A percentile compares a stretch with the other conserved stretches of the same genome.
Evolutionary conservation across 2,888 invertebrate species (phyloP).

Genomic region (Apodemia mormo): DNA sequence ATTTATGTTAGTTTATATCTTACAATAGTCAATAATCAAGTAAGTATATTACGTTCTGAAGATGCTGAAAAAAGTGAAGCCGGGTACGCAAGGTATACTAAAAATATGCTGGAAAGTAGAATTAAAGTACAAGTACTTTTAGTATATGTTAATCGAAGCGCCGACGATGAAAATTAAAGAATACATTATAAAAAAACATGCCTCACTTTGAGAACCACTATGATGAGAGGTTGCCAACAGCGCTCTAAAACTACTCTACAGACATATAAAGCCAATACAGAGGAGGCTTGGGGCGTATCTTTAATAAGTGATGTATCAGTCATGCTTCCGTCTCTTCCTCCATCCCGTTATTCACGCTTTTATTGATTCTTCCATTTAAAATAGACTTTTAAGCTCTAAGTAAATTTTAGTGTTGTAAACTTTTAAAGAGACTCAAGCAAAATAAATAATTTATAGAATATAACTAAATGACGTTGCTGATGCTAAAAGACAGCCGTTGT

Average conservation of each 20-base stretch:
- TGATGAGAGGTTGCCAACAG: constrained; percentile 20
- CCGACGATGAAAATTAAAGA: too few species aligned
- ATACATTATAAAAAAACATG: not conserved
- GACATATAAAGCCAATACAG: constrained; percentile 26
- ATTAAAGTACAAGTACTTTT: too few species aligned
- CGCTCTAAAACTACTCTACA: constrained; percentile 25
- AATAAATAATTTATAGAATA: too few species aligned
- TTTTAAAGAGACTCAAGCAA: not conserved
- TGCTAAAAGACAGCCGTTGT: too few species aligned
- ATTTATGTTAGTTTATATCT: too few species aligned
- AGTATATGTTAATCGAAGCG: too few species aligned
- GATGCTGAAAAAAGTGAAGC: too few species aligned
- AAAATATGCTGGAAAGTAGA: too few species aligned
- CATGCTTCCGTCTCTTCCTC: constrained; percentile 42
- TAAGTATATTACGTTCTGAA: too few species aligned
- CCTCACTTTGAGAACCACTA: constrained; percentile 21
- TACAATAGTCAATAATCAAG: too few species aligned
- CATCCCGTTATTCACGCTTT: constrained; percentile 53
- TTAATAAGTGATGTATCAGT: constrained; percentile 32
- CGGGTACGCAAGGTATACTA: too few species aligned
- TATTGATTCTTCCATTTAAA: constrained; percentile 46
- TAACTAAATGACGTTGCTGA: too few species aligned
- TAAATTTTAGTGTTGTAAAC: not conserved
- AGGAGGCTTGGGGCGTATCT: constrained; percentile 23
- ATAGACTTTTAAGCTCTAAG: not conserved